A percentile compares a stretch with the other conserved stretches of the same genome.
These are phyloP conservation scores for Spilogale gracilis DNA, from an alignment of 2,113 vertebrate species.

Conservation along the genomic window DNA sequence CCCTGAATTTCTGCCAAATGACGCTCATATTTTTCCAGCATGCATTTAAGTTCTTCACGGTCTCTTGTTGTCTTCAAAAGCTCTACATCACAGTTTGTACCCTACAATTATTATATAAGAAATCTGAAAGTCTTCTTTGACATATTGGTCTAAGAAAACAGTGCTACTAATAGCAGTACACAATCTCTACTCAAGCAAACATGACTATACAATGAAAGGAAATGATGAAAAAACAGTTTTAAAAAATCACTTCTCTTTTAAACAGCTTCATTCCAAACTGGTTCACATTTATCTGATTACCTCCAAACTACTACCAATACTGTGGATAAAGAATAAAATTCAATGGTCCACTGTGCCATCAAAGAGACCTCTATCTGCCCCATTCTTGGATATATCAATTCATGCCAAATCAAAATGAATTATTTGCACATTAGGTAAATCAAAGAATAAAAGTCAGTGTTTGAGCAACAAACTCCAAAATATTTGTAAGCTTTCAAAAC, in stretches of 20 bases:
- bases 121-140: conserved; percentile 51
- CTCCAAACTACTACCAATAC: background rate
- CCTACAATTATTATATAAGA: conserved; percentile 82
- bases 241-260: background rate
- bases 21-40: conserved; percentile 88
- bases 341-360: background rate
- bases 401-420: conserved; percentile 27
- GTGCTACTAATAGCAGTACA: background rate
- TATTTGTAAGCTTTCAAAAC: conserved; percentile 61
- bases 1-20: conserved; percentile 91
- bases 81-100: conserved; percentile 85
- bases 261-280: conserved; percentile 23
- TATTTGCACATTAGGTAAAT: conserved; percentile 48
- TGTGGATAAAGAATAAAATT: background rate
- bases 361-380: background rate
- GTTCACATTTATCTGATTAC: background rate
- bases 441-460: conserved; percentile 45
- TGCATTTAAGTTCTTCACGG: conserved; percentile 87
- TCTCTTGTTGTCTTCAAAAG: conserved; percentile 88
- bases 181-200: conserved; percentile 21
- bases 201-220: background rate
- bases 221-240: background rate
- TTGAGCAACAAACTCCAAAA: conserved; percentile 44
- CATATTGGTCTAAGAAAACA: background rate
- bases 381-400: conserved; percentile 23